Evolutionary conservation across 53 echinoderm and acorn worm species (phyloP).

Genomic region (Antedon mediterranea): DNA sequence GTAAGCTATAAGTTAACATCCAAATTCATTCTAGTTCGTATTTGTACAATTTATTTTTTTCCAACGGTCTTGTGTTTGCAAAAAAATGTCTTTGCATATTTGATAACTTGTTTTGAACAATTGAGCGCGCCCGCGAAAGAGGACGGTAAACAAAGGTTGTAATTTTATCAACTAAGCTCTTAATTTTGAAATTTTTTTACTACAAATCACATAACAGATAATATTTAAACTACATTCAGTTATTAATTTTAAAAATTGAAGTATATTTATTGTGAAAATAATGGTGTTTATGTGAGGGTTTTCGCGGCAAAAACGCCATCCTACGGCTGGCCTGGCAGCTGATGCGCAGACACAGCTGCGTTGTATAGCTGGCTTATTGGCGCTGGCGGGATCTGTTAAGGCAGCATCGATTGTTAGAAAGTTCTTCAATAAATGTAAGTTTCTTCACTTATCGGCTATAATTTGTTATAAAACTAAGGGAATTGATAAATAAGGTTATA

Average conservation of each 20-base stretch:
- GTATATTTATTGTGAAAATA: background rate
- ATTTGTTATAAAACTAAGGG: background rate
- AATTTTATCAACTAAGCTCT: background rate
- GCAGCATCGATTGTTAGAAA: background rate
- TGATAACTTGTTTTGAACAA: background rate
- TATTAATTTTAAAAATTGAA: background rate
- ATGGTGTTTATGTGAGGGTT: background rate
- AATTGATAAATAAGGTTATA: background rate
- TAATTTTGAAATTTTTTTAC: background rate
- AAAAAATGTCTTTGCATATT: background rate
- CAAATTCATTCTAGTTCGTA: background rate
- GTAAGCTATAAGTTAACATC: background rate
- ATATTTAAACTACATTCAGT: background rate
- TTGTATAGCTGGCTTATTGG: background rate
- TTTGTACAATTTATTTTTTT: background rate
- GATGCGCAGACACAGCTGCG: slow-evolving; percentile 1
- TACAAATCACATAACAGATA: background rate
- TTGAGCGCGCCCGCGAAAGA: background rate
- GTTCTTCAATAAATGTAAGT: background rate
- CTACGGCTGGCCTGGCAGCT: background rate
- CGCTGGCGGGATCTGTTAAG: background rate
- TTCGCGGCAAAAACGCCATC: slow-evolving; percentile 1
- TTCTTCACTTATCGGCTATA: background rate
- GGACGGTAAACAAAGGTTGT: background rate
- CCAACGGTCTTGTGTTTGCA: background rate